Evolutionary conservation across 2,113 vertebrate species (phyloP).

Genomic region (Rhegmatorhina hoffmannsi): DNA sequence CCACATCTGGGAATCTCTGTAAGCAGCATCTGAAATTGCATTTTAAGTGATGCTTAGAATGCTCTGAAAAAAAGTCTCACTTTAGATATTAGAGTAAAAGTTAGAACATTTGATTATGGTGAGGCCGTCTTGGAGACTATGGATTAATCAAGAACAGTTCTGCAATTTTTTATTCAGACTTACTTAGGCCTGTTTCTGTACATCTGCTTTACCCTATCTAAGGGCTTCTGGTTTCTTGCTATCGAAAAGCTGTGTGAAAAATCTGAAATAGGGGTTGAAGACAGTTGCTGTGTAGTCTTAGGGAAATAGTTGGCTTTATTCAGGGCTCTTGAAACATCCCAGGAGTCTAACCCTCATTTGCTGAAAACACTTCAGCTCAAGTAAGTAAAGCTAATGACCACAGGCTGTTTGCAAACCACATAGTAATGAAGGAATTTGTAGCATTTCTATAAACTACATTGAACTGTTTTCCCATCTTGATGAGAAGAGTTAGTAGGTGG

Average conservation of each 20-base stretch:
- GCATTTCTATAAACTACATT: background rate
- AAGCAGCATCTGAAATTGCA: background rate
- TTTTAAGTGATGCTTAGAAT: background rate
- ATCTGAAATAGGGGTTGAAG: background rate
- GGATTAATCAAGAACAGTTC: background rate
- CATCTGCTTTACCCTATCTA: background rate
- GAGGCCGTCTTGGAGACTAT: background rate
- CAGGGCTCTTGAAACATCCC: background rate
- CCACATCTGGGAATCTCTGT: background rate
- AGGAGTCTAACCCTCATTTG: background rate
- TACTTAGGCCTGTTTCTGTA: background rate
- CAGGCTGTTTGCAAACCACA: background rate
- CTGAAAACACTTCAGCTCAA: background rate
- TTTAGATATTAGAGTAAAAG: background rate
- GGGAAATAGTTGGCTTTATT: background rate
- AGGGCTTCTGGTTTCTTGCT: background rate
- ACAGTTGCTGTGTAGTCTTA: background rate
- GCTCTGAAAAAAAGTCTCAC: background rate
- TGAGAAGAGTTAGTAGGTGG: background rate
- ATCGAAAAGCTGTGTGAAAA: background rate
- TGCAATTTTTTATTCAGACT: background rate
- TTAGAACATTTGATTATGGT: background rate
- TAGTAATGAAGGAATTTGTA: background rate
- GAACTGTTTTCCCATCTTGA: background rate
- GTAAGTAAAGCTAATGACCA: background rate